Base-by-base conservation (phyloP, 1,140 invertebrate genomes). In the Rhopalosiphum padi region DNA sequence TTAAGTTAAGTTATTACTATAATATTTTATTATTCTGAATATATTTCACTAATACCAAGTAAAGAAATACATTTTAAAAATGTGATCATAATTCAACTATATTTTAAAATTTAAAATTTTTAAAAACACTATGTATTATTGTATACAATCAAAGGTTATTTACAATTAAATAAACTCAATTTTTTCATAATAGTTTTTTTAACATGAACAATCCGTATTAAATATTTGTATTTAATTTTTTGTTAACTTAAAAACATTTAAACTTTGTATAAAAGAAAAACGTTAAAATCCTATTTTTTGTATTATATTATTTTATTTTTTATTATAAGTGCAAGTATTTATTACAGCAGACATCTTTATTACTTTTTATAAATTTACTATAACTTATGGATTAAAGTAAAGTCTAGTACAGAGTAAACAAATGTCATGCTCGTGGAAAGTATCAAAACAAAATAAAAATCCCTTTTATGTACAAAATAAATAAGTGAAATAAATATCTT, bases 401-500 rank as follows among this genome's bases (percentile, higher is more conserved):
- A 51, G 86, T 51, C 46, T 88, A 88, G 43, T 23, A 18, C 86
- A 88, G 2, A 35, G 23, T 88, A 88, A 88, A 88, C n/a, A 51
- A 88, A 51, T 51, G 41, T 25, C 30, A 22, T 53, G 8, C 35
- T 89, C 15, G 11, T 2, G 43, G 7, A 23, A 89, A 89, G 46
- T 89, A 77, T 15, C 60, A 77, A 21, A 77, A 77, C 15, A 51
- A 89, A 89, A 51, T 30, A 35, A 53, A 89, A 89, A 89, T 53
- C 87, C 11, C 11, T 89, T 89, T 89, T 89, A 41, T 21, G 22
- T 41, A 55, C n/a, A 89, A 23, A 53, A 89, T 89, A 89, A 89
- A 89, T 89, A 89, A 53, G 9, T 7, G 35, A 89, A 55, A 55
- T 89, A 55, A 89, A 89, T 89, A 89, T 15, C 23, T 89, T 89